Evolutionary conservation across 2,113 vertebrate species (phyloP).

Genomic region (human (Homo sapiens)): GRCh38 chr21:22801001-22801500

Average conservation of each 20-base stretch:
- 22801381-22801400: too few relatives aligned
- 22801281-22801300: too few relatives aligned
- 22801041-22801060: neutral
- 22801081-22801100: neutral
- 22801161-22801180: neutral
- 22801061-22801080: neutral
- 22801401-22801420: too few relatives aligned
- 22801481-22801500: too few relatives aligned
- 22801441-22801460: too few relatives aligned
- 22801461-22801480: too few relatives aligned
- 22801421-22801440: too few relatives aligned
- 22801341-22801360: too few relatives aligned
- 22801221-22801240: neutral
- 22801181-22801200: neutral
- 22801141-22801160: neutral
- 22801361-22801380: too few relatives aligned
- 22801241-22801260: neutral
- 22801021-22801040: neutral
- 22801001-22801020: neutral
- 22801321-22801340: too few relatives aligned
- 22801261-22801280: neutral
- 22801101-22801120: neutral
- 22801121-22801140: neutral
- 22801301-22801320: too few relatives aligned
- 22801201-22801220: neutral